Conservation (phyloP, 2,888 invertebrate species). For the Xestia xanthographa region DNA sequence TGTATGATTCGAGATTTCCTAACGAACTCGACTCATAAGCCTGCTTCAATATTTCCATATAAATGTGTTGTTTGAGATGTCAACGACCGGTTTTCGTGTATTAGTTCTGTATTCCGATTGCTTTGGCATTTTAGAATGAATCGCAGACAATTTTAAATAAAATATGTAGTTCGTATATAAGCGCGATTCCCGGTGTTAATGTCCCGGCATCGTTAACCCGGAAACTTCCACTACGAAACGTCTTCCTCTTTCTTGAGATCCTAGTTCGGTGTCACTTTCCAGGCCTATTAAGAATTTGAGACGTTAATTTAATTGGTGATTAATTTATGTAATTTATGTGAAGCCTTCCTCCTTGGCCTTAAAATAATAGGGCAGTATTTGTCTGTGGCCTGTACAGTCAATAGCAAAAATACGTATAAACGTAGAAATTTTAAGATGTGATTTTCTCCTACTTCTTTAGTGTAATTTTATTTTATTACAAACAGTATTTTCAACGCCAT, state of each 20-base stretch:
- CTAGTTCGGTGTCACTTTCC: background rate
- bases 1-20: constrained; percentile 25
- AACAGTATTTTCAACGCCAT: background rate
- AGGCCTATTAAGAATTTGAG: too few relatives aligned
- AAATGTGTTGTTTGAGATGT: constrained; percentile 75
- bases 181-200: background rate
- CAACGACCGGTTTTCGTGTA: constrained; percentile 80
- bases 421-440: background rate
- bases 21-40: constrained; percentile 40
- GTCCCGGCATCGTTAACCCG: background rate
- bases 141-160: constrained; percentile 11
- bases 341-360: background rate
- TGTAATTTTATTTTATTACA: background rate
- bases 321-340: background rate
- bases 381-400: background rate
- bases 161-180: background rate
- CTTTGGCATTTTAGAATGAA: constrained; percentile 29
- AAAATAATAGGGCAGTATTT: background rate
- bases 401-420: background rate
- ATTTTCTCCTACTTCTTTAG: background rate
- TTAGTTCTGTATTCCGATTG: constrained; percentile 70
- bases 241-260: background rate
- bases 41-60: constrained; percentile 77
- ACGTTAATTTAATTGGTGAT: background rate
- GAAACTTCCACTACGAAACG: background rate